These are phyloP conservation scores for Mus spicilegus DNA, from an alignment of 2,113 vertebrate genomes.

Conservation along the genomic window DNA sequence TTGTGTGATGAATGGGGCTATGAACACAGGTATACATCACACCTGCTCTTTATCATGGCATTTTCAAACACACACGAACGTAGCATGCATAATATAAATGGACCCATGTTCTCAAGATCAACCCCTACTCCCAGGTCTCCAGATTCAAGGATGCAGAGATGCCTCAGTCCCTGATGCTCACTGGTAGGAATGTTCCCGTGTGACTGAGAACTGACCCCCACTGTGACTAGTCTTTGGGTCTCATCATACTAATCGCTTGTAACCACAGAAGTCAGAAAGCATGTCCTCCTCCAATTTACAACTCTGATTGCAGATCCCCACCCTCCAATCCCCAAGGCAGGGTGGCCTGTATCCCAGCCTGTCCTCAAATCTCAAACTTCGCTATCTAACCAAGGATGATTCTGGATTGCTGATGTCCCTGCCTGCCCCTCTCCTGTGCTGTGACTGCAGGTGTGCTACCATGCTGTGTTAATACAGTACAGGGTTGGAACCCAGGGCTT, in stretches of 20 bases:
- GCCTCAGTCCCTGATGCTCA: neutral
- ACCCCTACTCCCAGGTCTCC: neutral
- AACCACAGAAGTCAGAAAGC: slow-evolving; percentile 55
- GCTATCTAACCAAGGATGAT: neutral
- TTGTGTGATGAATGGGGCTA: neutral
- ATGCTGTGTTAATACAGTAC: neutral
- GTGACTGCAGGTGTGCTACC: neutral
- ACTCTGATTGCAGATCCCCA: neutral
- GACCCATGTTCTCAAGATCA: neutral
- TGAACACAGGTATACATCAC: neutral
- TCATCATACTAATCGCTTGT: slow-evolving; percentile 47
- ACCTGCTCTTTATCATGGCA: neutral
- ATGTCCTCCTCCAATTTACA: slow-evolving; percentile 40
- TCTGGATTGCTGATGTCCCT: neutral
- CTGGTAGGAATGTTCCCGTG: slow-evolving; percentile 36
- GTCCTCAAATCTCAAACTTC: neutral
- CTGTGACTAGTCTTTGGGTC: slow-evolving; percentile 57
- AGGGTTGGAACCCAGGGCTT: neutral
- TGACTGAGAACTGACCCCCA: slow-evolving; percentile 6
- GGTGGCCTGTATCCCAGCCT: neutral
- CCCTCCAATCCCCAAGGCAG: neutral
- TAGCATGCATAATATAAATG: neutral
- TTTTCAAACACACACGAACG: neutral
- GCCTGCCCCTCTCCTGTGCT: neutral
- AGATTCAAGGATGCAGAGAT: neutral